Percentiles rank a stretch among this genome's conserved stretches.
phyloP scores from a whole-genome alignment of 23 tunicate species.

The Ciona savignyi region DNA sequence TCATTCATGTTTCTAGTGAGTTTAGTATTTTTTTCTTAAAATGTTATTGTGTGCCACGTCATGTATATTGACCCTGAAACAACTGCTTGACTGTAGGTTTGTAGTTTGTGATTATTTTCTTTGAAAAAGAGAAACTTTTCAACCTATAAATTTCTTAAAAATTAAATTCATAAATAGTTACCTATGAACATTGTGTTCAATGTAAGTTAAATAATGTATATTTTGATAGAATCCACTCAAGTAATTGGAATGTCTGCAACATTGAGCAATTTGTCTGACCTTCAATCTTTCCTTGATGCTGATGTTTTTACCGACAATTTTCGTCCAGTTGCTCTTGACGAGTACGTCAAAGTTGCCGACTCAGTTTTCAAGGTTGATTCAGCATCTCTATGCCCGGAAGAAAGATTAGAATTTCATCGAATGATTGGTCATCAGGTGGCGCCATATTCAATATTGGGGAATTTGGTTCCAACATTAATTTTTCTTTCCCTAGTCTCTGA shows the following conservation, averaged over 20 bases:
- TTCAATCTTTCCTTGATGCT: slow-evolving; percentile 52
- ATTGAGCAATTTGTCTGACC: slow-evolving; percentile 51
- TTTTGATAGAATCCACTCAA: slow-evolving; percentile 54
- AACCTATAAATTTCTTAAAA: no score
- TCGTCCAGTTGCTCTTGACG: slow-evolving; percentile 70
- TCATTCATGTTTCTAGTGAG: slow-evolving; percentile 39
- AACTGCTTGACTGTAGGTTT: not conserved
- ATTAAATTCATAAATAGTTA: slow-evolving; percentile 4
- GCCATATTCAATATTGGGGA: no score
- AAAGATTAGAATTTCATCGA: slow-evolving; percentile 27
- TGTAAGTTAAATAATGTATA: no score
- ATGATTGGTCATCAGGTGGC: slow-evolving; percentile 19
- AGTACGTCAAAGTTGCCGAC: slow-evolving; percentile 46
- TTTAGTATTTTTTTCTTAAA: not conserved
- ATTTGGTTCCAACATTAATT: no score
- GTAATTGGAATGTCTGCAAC: slow-evolving; percentile 92
- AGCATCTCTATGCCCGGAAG: slow-evolving; percentile 25
- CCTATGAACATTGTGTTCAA: not conserved
- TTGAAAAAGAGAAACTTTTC: no score
- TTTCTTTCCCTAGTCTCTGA: no score
- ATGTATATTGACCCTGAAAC: not conserved
- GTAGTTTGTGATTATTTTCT: no score
- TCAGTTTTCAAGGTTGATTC: slow-evolving; percentile 38
- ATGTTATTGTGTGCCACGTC: no score
- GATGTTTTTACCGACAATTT: slow-evolving; percentile 55